phyloP scores from a whole-genome alignment of 2,888 invertebrate genomes.

The Latrodectus elegans region DNA sequence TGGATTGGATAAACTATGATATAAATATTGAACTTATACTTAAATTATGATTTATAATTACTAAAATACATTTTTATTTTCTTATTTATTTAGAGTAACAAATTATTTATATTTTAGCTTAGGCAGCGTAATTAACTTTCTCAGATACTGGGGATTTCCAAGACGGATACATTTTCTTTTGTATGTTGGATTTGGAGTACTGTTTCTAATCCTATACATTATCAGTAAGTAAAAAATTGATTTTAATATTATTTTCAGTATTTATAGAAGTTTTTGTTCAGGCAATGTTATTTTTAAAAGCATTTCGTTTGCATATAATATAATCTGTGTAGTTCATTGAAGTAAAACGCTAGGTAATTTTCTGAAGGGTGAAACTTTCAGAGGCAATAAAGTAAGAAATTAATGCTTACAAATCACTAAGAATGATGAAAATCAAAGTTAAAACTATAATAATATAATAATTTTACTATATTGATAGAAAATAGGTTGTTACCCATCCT shows the following conservation, averaged over 20 bases:
- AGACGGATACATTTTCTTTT: slow-evolving; percentile 17
- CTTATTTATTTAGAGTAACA: no score
- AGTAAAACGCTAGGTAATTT: background rate
- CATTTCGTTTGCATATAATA: background rate
- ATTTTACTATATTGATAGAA: no score
- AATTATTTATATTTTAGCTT: slow-evolving; percentile 4
- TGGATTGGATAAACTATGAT: no score
- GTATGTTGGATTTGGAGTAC: slow-evolving; percentile 26
- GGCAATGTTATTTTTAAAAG: no score
- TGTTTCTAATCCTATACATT: slow-evolving; percentile 10
- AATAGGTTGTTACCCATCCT: no score
- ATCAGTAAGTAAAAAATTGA: slow-evolving; percentile 33
- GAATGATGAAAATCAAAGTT: no score
- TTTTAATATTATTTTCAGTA: background rate
- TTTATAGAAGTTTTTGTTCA: background rate
- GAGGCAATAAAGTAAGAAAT: no score
- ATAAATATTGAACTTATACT: no score
- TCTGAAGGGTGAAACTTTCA: background rate
- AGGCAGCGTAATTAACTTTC: slow-evolving; percentile 27
- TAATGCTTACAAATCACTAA: no score
- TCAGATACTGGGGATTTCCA: slow-evolving; percentile 47
- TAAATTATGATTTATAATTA: no score
- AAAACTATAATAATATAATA: no score
- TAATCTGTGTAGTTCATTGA: background rate
- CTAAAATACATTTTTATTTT: no score